These are phyloP conservation scores for Oriolus oriolus DNA, from an alignment of 2,113 vertebrate species.

Conservation along the genomic window DNA sequence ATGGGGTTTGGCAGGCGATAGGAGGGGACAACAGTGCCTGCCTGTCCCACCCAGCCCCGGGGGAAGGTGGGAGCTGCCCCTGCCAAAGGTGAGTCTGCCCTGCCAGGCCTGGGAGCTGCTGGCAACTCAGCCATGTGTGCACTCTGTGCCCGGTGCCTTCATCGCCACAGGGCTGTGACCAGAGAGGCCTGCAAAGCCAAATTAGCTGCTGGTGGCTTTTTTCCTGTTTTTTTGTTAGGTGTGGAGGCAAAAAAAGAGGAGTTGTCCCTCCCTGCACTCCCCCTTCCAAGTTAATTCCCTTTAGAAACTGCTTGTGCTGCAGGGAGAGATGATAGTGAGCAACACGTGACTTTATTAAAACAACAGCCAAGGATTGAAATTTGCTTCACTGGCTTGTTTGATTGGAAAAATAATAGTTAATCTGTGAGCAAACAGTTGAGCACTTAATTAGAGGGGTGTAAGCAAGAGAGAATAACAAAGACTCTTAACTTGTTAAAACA, in stretches of 20 bases:
- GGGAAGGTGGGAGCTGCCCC: neutral
- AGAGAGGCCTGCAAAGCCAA: neutral
- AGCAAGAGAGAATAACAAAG: constrained; percentile 58
- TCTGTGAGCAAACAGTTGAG: constrained; percentile 72
- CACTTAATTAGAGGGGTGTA: constrained; percentile 75
- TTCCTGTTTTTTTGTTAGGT: neutral
- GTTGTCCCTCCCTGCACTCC: neutral
- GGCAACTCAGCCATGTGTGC: neutral
- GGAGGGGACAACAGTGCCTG: too few species aligned
- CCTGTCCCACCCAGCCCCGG: neutral
- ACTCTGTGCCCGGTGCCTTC: neutral
- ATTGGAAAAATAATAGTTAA: constrained; percentile 65
- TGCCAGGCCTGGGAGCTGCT: neutral
- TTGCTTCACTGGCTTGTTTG: constrained; percentile 32
- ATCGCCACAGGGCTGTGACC: neutral
- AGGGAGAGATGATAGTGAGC: neutral
- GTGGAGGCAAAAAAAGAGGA: neutral
- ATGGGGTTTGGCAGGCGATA: neutral
- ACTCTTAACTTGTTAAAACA: constrained; percentile 79
- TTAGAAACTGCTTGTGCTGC: neutral
- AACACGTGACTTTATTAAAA: constrained; percentile 37
- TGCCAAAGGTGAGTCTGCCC: neutral
- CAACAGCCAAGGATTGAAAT: constrained; percentile 38
- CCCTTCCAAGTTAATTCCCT: constrained; percentile 7
- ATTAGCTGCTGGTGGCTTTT: neutral